These are phyloP conservation scores for Drosophila prolongata DNA, from an alignment of 2,888 invertebrate species.

Conservation along the genomic window DNA sequence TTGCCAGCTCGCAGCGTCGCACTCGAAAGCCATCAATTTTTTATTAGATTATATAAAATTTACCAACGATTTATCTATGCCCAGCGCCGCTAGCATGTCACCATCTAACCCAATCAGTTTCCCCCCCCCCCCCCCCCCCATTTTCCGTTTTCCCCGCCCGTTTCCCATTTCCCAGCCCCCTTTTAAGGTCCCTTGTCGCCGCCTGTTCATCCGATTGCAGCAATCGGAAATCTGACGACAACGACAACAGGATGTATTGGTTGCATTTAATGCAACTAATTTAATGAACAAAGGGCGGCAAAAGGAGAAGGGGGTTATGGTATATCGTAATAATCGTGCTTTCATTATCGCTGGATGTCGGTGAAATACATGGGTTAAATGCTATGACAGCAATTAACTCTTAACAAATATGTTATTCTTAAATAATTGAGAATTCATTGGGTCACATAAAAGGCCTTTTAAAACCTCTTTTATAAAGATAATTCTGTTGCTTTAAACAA, in stretches of 20 bases:
- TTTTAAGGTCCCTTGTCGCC: not conserved
- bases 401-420: not conserved
- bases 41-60: constrained; percentile 82
- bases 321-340: not conserved
- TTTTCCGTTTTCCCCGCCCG: not conserved
- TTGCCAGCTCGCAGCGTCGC: constrained; percentile 62
- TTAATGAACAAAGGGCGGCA: constrained; percentile 21
- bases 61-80: constrained; percentile 78
- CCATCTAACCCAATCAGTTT: constrained; percentile 3
- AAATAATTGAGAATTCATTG: too few relatives aligned
- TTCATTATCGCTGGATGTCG: not conserved
- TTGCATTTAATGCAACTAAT: constrained; percentile 58
- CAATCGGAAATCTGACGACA: constrained; percentile 39
- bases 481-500: too few relatives aligned
- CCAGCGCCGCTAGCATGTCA: constrained; percentile 42
- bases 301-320: not conserved
- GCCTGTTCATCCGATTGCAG: constrained; percentile 40
- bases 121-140: too few relatives aligned
- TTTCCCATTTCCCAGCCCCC: too few relatives aligned
- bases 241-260: constrained; percentile 44
- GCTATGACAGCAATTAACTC: not conserved
- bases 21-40: constrained; percentile 75
- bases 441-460: too few relatives aligned
- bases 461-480: too few relatives aligned
- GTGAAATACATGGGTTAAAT: not conserved